These are phyloP conservation scores for Apotomis turbidana DNA, from an alignment of 2,888 invertebrate genomes.

Conservation along the genomic window DNA sequence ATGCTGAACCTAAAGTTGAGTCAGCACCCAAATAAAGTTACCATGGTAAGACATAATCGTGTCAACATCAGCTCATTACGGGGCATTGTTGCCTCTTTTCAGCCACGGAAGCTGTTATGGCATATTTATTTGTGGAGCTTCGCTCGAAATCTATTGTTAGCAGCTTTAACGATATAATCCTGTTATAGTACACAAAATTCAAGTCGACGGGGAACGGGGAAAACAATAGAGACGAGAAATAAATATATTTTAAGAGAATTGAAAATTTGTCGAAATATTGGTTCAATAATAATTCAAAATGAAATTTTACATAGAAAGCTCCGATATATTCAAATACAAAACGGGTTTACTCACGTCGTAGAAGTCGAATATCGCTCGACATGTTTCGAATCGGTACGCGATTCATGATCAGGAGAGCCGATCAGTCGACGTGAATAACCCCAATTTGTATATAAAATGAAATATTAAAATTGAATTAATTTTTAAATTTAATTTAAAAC, in stretches of 20 bases:
- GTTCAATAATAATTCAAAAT: no score
- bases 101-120: conserved; percentile 30
- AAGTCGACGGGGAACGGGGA: conserved; percentile 9
- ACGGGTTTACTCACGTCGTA: no score
- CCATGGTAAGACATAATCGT: conserved; percentile 1
- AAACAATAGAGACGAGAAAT: conserved; percentile 9
- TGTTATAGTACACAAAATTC: conserved; percentile 35
- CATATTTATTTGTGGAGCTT: conserved; percentile 38
- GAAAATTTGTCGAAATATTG: no score
- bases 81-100: conserved; percentile 19
- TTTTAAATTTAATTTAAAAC: no score
- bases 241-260: neutral
- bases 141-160: conserved; percentile 37
- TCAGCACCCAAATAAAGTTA: neutral
- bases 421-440: no score
- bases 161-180: conserved; percentile 39
- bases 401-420: no score
- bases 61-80: conserved; percentile 25
- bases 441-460: no score
- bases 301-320: no score
- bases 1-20: neutral
- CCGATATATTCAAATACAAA: no score
- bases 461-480: no score
- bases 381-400: no score
- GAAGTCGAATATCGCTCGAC: no score